Conservation (phyloP, 2,797 vertebrate species). For the Microchirus variegatus region DNA sequence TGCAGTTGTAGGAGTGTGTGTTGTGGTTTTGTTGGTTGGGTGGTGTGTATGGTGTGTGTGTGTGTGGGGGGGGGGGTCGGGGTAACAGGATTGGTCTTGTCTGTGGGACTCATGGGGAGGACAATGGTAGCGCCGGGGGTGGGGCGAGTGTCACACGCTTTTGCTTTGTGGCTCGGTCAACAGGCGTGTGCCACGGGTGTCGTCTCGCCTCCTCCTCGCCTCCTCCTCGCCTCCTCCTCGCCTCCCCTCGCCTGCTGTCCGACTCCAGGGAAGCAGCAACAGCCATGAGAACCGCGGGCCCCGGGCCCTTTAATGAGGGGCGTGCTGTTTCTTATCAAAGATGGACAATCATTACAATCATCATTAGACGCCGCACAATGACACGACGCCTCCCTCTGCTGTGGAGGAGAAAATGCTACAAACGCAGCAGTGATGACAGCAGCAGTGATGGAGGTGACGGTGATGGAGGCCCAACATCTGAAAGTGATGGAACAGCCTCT, state of each 20-base stretch:
- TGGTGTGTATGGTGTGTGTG: conserved; percentile 32
- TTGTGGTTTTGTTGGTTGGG: conserved; percentile 27
- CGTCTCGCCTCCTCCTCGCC: conserved; percentile 74
- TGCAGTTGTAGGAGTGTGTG: conserved; percentile 41
- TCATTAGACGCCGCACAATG: conserved; percentile 73
- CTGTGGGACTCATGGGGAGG: conserved; percentile 66
- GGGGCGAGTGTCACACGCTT: conserved; percentile 80
- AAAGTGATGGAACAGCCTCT: too few relatives aligned
- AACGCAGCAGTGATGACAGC: background rate
- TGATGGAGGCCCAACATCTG: too few relatives aligned
- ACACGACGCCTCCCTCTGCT: conserved; percentile 47
- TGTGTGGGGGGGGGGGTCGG: conserved; percentile 19
- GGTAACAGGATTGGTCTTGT: conserved; percentile 71
- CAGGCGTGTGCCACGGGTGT: conserved; percentile 84
- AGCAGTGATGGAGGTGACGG: background rate
- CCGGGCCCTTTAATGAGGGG: conserved; percentile 73
- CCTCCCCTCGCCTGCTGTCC: conserved; percentile 80
- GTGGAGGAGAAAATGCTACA: conserved; percentile 61
- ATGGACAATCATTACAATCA: conserved; percentile 82
- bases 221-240: too few relatives aligned
- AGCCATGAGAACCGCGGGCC: conserved; percentile 71
- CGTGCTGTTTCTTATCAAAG: conserved; percentile 81
- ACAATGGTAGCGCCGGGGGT: conserved; percentile 66
- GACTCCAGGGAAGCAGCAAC: conserved; percentile 36
- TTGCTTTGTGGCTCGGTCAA: conserved; percentile 82